phyloP scores from a whole-genome alignment of 2,797 vertebrate species.

The Pseudochirops corinnae region DNA sequence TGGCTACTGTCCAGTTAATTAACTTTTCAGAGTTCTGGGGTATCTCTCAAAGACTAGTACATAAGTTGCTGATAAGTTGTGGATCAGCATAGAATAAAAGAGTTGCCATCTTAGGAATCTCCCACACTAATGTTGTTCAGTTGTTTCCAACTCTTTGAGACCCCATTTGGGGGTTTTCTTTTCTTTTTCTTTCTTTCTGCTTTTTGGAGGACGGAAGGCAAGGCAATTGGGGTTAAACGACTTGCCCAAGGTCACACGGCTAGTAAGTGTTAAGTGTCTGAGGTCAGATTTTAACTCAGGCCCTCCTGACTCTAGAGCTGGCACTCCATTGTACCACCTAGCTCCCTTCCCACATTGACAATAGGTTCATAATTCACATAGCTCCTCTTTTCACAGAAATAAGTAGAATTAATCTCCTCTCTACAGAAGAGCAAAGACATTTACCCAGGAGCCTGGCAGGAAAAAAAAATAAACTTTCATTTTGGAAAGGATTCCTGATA shows the following conservation, averaged over 20 bases:
- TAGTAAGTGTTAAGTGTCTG: background rate
- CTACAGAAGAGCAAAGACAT: background rate
- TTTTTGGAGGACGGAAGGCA: too few relatives aligned
- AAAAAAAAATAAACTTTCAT: slow-evolving; percentile 57
- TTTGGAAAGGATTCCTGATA: slow-evolving; percentile 55
- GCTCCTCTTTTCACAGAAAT: slow-evolving; percentile 39
- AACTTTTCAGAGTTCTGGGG: background rate
- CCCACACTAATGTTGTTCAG: background rate
- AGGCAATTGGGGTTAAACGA: too few relatives aligned
- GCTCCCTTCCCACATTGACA: background rate
- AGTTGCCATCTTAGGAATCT: background rate
- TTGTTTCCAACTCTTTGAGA: background rate
- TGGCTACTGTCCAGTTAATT: background rate
- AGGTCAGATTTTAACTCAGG: background rate
- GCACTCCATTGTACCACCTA: background rate
- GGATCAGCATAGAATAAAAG: background rate
- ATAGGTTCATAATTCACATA: background rate
- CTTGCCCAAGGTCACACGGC: too few relatives aligned
- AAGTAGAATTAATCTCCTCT: slow-evolving; percentile 50
- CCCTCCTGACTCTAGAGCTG: background rate
- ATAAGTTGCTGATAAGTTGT: background rate
- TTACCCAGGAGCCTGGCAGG: slow-evolving; percentile 20
- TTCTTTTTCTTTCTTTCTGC: too few relatives aligned
- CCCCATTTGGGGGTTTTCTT: background rate
- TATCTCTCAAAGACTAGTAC: background rate